Conservation (phyloP, 2,797 vertebrate species). For the Champsocephalus esox region DNA sequence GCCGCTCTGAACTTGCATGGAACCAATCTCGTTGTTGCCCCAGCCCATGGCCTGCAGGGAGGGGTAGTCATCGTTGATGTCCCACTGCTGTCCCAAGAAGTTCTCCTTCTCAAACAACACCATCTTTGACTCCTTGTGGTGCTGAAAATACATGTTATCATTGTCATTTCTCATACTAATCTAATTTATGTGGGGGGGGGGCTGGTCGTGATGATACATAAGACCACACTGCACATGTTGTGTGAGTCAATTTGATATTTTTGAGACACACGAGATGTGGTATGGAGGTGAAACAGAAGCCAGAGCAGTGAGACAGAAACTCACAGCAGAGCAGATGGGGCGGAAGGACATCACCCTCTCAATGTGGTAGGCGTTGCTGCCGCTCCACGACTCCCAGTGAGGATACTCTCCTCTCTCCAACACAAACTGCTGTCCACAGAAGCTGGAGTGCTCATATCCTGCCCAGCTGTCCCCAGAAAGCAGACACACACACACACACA, state of each 20-base stretch:
- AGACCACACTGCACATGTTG: not conserved
- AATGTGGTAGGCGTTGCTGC: constrained; percentile 97
- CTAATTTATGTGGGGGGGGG: constrained; percentile 9
- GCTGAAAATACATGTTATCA: constrained; percentile 77
- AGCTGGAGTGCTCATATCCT: constrained; percentile 96
- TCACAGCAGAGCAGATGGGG: constrained; percentile 95
- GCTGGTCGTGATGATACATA: not conserved
- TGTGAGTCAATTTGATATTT: not conserved
- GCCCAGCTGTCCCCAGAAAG: constrained; percentile 88
- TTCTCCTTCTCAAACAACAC: constrained; percentile 94
- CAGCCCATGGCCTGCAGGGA: constrained; percentile 98
- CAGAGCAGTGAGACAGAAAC: constrained; percentile 59
- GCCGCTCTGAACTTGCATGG: constrained; percentile 94
- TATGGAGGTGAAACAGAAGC: constrained; percentile 16
- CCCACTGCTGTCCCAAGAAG: constrained; percentile 95
- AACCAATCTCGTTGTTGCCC: constrained; percentile 95
- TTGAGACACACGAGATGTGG: constrained; percentile 1
- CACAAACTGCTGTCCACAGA: constrained; percentile 97
- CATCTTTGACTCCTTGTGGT: constrained; percentile 96
- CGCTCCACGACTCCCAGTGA: constrained; percentile 97
- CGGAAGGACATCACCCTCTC: constrained; percentile 98
- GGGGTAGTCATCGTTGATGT: constrained; percentile 93
- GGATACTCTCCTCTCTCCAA: constrained; percentile 97
- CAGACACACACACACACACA: constrained; percentile 2
- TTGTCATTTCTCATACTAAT: not conserved